phyloP scores from a whole-genome alignment of 1,140 invertebrate genomes.

The Probaryconus sp. region DNA sequence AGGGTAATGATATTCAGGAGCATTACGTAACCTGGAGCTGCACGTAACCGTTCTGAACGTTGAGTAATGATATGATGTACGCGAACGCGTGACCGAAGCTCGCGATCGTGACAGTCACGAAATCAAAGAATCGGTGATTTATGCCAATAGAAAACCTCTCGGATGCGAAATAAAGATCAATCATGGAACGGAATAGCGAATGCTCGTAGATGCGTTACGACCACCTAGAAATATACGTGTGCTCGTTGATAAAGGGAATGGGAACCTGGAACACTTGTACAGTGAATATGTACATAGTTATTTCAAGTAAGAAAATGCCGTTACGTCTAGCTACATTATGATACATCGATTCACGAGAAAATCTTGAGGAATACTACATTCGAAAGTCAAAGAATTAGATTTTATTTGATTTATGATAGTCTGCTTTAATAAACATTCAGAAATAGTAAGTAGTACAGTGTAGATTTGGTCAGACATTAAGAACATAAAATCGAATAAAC shows the following conservation, averaged over 20 bases:
- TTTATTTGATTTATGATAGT: slow-evolving; percentile 32
- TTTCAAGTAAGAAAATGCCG: slow-evolving; percentile 29
- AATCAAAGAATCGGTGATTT: slow-evolving; percentile 44
- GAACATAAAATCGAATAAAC: too few relatives aligned
- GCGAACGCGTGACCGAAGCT: slow-evolving; percentile 49
- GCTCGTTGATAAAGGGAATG: slow-evolving; percentile 9
- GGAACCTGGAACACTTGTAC: not conserved
- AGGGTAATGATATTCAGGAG: slow-evolving; percentile 61
- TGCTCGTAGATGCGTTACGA: slow-evolving; percentile 8
- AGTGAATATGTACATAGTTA: slow-evolving; percentile 8
- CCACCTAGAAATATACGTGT: not conserved
- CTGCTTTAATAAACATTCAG: too few relatives aligned
- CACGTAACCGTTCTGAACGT: slow-evolving; percentile 53
- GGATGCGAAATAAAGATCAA: slow-evolving; percentile 44
- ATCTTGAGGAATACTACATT: slow-evolving; percentile 5
- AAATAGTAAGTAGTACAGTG: too few relatives aligned
- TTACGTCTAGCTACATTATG: slow-evolving; percentile 8
- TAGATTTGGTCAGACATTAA: too few relatives aligned
- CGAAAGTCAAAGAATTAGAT: slow-evolving; percentile 10
- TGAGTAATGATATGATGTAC: slow-evolving; percentile 54
- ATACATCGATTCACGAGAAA: slow-evolving; percentile 20
- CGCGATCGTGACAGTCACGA: slow-evolving; percentile 22
- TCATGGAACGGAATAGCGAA: slow-evolving; percentile 22
- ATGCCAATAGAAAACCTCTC: slow-evolving; percentile 9
- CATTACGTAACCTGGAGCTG: slow-evolving; percentile 49